Conservation (phyloP, 2,113 vertebrate genomes). For the Mola mola region DNA sequence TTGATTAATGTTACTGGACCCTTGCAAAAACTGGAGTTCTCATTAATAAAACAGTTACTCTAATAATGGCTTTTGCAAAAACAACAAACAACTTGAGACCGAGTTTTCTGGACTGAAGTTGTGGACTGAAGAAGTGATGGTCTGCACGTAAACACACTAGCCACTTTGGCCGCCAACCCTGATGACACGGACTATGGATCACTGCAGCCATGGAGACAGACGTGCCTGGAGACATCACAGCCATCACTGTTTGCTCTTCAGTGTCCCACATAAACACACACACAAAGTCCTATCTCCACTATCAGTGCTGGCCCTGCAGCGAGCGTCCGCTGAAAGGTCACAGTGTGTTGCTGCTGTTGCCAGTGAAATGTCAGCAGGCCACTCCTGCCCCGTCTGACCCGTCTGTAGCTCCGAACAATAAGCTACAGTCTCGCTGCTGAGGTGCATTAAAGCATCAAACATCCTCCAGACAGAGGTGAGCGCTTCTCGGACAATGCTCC, state of each 20-base stretch:
- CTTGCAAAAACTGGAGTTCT: too few relatives aligned
- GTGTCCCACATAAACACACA: conserved; percentile 34
- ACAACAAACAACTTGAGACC: too few relatives aligned
- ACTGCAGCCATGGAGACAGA: conserved; percentile 44
- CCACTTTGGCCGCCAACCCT: conserved; percentile 3
- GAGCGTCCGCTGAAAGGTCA: conserved; percentile 62
- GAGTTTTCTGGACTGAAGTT: too few relatives aligned
- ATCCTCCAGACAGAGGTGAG: conserved; percentile 25
- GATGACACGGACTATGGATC: conserved; percentile 34
- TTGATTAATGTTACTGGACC: too few relatives aligned
- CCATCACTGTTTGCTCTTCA: conserved; percentile 36
- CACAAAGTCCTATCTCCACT: conserved; percentile 33
- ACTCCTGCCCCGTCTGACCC: conserved; percentile 10
- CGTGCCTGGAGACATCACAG: conserved; percentile 25
- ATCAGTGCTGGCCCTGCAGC: conserved; percentile 46
- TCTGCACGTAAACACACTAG: too few relatives aligned
- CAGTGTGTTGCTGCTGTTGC: conserved; percentile 46
- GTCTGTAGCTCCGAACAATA: conserved; percentile 50
- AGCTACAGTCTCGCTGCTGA: conserved; percentile 28
- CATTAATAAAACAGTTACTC: too few relatives aligned
- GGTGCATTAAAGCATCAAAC: conserved; percentile 38
- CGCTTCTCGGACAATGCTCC: conserved; percentile 30
- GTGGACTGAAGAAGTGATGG: too few relatives aligned
- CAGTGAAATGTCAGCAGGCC: conserved; percentile 57
- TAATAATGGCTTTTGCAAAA: too few relatives aligned